These are phyloP conservation scores for Ivindomyrus marchei DNA, from an alignment of 2,113 vertebrate genomes.

Conservation along the genomic window DNA sequence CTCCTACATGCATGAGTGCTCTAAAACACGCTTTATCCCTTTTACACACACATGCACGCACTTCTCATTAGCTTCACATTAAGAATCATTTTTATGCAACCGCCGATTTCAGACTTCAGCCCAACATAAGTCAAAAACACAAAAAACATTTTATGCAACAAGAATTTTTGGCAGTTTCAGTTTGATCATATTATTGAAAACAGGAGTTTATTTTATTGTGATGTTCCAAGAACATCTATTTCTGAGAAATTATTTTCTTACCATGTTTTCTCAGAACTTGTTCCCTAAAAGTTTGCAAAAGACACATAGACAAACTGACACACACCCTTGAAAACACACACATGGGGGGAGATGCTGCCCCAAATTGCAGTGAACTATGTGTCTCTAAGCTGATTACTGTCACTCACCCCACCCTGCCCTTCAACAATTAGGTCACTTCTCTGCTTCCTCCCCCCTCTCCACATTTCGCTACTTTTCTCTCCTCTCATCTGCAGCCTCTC, in stretches of 20 bases:
- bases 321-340: conserved; percentile 22
- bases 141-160: neutral
- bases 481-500: neutral
- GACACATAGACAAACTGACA: neutral
- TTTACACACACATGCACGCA: conserved; percentile 15
- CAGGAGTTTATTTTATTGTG: neutral
- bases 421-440: conserved; percentile 52
- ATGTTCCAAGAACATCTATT: neutral
- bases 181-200: neutral
- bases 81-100: neutral
- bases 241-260: neutral
- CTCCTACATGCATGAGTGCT: conserved; percentile 19
- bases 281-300: neutral
- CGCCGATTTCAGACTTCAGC: neutral
- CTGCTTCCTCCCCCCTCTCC: neutral
- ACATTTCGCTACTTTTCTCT: neutral
- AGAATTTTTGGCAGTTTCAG: neutral
- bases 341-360: conserved; percentile 18
- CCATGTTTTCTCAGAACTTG: neutral
- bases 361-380: conserved; percentile 32
- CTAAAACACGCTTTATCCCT: neutral
- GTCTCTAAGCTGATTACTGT: conserved; percentile 40
- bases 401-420: conserved; percentile 38
- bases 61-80: neutral
- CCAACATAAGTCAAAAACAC: neutral